Evolutionary conservation across 2,888 invertebrate species (phyloP), one percentile per base, ranked within the genome.

Genomic region (Scaptomyza reducta): DNA sequence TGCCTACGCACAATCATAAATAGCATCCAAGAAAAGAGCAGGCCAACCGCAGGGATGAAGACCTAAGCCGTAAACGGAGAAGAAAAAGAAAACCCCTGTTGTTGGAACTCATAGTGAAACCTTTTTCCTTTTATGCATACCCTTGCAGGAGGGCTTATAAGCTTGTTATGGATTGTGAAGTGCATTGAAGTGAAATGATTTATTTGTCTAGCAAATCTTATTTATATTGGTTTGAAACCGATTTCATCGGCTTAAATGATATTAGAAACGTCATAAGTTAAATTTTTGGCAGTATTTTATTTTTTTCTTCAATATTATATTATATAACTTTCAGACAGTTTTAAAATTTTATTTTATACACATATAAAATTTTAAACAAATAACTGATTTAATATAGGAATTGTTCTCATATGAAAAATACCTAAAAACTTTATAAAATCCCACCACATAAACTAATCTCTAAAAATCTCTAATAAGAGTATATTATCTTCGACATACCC

Each of bases 1-100:
- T 10, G 44, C 64, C 74, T 73, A 85, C 82, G 79, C 85, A 82
- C 68, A 68, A 70, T 63, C 71, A 85, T 77, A 82, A 79, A 82
- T 82, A 79, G 70, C 68, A 65, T 50, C 53, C 31, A 49, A 63
- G 57, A 56, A 69, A 51, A 18, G 45, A 58, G 74, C 69, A 63
- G 54, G 38, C 61, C 63, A 59, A 55, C 58, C 54, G 57, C 57
- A 57, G 47, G 18, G 18, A 46, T 31, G 29, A n/a, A 16, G 33
- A 18, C 53, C 63, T 61, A 64, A 73, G 69, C 53, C 49, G 42
- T 38, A 53, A 53, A 38, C 55, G 22, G 58, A 51, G 61, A 70
- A 62, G 51, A 61, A 51, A 61, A 22, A 22, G 22, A 22, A 22
- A 22, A 22, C 3, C 1, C 22, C 22, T 22, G 22, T 22, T 1